These are phyloP conservation scores for Nycticebus coucang DNA, from an alignment of 2,113 vertebrate species.

Conservation along the genomic window DNA sequence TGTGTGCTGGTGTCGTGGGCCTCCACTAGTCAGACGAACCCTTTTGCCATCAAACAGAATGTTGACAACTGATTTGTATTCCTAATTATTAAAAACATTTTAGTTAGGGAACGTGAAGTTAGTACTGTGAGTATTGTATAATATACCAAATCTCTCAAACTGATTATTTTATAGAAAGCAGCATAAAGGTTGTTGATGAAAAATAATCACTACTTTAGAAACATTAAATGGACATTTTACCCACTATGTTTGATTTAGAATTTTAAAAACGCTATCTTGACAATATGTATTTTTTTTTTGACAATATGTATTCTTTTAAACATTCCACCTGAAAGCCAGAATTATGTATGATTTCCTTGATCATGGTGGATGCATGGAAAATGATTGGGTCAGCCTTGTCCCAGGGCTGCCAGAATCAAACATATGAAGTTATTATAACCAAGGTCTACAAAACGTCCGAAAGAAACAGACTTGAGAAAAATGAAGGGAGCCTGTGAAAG, in stretches of 20 bases:
- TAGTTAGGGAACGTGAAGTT: neutral
- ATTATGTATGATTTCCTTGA: constrained; percentile 62
- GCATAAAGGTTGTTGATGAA: neutral
- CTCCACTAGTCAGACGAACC: neutral
- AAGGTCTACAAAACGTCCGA: constrained; percentile 71
- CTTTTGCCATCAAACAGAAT: neutral
- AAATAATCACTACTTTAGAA: constrained; percentile 29
- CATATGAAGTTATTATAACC: constrained; percentile 72
- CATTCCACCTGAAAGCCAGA: neutral
- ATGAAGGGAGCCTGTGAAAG: constrained; percentile 63
- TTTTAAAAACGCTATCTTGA: neutral
- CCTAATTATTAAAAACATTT: neutral
- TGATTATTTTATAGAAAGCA: neutral
- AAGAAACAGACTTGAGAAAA: constrained; percentile 72
- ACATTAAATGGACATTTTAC: constrained; percentile 35
- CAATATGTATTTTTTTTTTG: neutral
- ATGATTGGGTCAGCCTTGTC: constrained; percentile 49
- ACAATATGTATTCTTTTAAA: neutral
- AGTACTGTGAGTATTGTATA: neutral
- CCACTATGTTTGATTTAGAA: neutral
- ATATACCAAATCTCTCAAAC: neutral
- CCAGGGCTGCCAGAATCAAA: constrained; percentile 62
- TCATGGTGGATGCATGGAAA: constrained; percentile 61
- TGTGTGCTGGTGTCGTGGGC: neutral
- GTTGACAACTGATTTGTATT: neutral